These are phyloP conservation scores for Pseudocheirus occidentalis DNA, from an alignment of 2,797 vertebrate species.

Conservation along the genomic window DNA sequence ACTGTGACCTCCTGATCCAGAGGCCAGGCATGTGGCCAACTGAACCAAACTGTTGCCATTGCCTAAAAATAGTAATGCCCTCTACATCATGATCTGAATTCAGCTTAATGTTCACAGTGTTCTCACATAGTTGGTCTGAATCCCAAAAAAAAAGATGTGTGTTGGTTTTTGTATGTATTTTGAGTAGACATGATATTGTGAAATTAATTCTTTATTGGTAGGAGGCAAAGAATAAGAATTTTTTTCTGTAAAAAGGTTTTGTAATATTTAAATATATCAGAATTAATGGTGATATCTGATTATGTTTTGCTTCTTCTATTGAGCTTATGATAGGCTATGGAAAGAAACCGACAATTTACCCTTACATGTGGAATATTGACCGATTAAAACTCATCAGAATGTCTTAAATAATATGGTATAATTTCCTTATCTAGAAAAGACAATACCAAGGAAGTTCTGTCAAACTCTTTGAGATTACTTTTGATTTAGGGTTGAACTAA, in stretches of 20 bases:
- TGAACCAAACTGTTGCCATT: slow-evolving; percentile 49
- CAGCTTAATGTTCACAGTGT: not conserved
- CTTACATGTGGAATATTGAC: not conserved
- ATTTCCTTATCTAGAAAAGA: slow-evolving; percentile 3
- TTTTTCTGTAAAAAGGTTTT: slow-evolving; percentile 24
- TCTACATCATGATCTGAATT: slow-evolving; percentile 42
- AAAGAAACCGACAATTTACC: not conserved
- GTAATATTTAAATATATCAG: not conserved
- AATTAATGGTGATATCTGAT: not conserved
- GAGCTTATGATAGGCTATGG: not conserved
- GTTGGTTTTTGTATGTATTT: slow-evolving; percentile 17
- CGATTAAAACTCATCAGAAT: slow-evolving; percentile 14
- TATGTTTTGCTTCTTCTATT: not conserved
- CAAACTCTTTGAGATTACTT: not conserved
- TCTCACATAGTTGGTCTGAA: slow-evolving; percentile 33
- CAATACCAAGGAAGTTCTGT: not conserved
- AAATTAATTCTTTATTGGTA: slow-evolving; percentile 30
- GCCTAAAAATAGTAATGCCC: slow-evolving; percentile 73
- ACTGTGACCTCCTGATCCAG: slow-evolving; percentile 64
- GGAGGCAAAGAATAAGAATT: not conserved
- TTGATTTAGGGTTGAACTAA: not conserved
- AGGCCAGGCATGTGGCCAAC: slow-evolving; percentile 54
- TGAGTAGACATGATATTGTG: not conserved
- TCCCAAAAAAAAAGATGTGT: not conserved
- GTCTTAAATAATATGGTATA: not conserved